Percentiles rank a stretch among this genome's conserved stretches.
Evolutionary conservation across 2,113 vertebrate genomes (phyloP).

Genomic region (Microcebus jonahi): DNA sequence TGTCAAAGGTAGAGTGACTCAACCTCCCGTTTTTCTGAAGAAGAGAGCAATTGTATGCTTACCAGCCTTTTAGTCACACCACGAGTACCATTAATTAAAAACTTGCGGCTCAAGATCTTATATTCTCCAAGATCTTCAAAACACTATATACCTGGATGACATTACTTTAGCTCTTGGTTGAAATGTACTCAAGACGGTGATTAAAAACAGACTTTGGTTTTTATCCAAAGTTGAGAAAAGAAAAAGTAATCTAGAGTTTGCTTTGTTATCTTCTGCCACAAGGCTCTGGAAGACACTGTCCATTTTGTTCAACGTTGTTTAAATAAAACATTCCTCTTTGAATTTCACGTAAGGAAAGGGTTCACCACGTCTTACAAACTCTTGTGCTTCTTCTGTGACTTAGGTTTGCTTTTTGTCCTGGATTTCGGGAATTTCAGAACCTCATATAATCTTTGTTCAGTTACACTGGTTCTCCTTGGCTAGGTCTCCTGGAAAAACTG

Average conservation of each 20-base stretch:
- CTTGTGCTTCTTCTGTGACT: not conserved
- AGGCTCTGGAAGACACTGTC: conserved; percentile 50
- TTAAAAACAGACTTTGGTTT: conserved; percentile 74
- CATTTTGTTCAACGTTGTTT: conserved; percentile 61
- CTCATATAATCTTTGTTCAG: not conserved
- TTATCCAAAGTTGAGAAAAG: conserved; percentile 67
- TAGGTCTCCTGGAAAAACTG: not conserved
- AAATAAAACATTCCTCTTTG: conserved; percentile 67
- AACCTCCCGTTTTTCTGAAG: not conserved
- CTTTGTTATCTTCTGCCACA: conserved; percentile 61
- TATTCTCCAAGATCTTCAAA: conserved; percentile 41
- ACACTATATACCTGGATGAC: conserved; percentile 56
- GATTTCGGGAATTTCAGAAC: not conserved
- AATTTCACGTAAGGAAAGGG: conserved; percentile 60
- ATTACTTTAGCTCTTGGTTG: conserved; percentile 47
- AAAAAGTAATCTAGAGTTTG: conserved; percentile 60
- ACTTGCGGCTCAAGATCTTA: not conserved
- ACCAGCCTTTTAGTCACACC: not conserved
- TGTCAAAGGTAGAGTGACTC: not conserved
- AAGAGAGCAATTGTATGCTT: conserved; percentile 1
- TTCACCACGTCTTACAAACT: conserved; percentile 34
- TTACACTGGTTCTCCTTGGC: not conserved
- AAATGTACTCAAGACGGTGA: conserved; percentile 64
- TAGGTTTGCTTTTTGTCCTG: conserved; percentile 27
- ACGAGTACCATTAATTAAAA: conserved; percentile 1